Evolutionary conservation across 2,797 vertebrate species (phyloP), one percentile per base, ranked within the genome.

Genomic region (Phrynocephalus vlangalii): DNA sequence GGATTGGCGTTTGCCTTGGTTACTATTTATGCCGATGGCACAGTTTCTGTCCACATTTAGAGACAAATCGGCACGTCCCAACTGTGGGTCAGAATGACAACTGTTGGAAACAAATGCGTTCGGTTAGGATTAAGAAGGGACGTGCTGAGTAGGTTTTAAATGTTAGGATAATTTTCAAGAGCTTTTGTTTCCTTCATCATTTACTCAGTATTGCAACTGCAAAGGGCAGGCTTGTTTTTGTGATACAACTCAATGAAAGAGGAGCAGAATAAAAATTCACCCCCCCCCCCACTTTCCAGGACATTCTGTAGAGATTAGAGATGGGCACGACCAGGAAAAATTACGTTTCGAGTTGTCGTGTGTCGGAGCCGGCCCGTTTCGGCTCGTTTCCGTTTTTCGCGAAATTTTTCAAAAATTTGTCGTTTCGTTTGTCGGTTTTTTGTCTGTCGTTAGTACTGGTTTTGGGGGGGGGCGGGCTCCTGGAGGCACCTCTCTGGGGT

Each of bases 201-300:
- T 73, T n/a, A 50, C 56, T 20, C 63, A 66, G 38, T n/a, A 22
- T 1, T 86, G 38, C 85, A 63, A 15, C 77, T 5, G 11, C 4
- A 63, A 50, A 1, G 10, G 16, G 60, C 26, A 28, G 56, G 77
- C 5, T 28, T 60, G 20, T 1, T 89, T 87, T 88, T 75, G 13
- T 83, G 89, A 52, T 86, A 48, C 38, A 60, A 11, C 44, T n/a
- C 3, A 44, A 82, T 83, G 33, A 30, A 30, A 66, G 18, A 26
- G 18, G 77, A 76, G 20, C 30, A 71, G n/a, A 72, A 6, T 20
- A 83, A 73, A 24, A 75, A 30, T 60, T 10, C 28, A 28, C 77
- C 73, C 87, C 85, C 82, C 38, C 66, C 10, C 87, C 16, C 84
- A 13, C 26, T 72, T 33, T 52, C 86, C 77, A 90, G 85, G 84